These are phyloP conservation scores for Cotesia typhae DNA, from an alignment of 1,140 invertebrate genomes.

Conservation along the genomic window DNA sequence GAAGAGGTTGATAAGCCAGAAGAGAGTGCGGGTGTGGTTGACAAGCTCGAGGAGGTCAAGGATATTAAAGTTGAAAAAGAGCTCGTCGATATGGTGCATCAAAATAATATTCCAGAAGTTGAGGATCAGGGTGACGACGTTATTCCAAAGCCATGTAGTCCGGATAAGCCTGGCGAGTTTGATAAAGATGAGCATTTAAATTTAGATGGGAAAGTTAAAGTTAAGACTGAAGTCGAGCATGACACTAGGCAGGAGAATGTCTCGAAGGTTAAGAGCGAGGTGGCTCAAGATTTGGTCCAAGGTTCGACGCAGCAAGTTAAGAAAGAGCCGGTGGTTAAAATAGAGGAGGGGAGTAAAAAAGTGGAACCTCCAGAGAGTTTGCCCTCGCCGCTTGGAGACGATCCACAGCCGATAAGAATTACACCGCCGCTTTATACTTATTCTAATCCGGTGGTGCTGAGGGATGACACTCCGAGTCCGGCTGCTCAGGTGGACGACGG, in stretches of 20 bases:
- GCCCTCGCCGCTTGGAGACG: constrained; percentile 66
- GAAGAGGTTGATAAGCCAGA: background rate
- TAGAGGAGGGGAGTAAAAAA: background rate
- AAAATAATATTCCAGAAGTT: background rate
- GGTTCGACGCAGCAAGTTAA: constrained; percentile 42
- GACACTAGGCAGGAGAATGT: constrained; percentile 56
- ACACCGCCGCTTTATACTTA: constrained; percentile 80
- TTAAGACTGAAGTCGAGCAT: constrained; percentile 53
- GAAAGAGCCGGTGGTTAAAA: constrained; percentile 31
- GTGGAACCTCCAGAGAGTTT: constrained; percentile 42
- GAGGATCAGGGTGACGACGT: background rate
- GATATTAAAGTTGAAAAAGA: background rate
- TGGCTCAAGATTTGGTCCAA: too few relatives aligned
- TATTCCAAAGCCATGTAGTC: constrained; percentile 17
- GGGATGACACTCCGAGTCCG: constrained; percentile 68
- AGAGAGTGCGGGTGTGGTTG: background rate
- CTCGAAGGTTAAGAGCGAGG: background rate
- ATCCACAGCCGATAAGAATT: constrained; percentile 75
- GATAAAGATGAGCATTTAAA: constrained; percentile 35
- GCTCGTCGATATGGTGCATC: background rate
- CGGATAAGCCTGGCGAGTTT: background rate
- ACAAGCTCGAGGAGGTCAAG: background rate
- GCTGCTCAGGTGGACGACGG: constrained; percentile 59
- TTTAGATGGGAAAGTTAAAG: constrained; percentile 49
- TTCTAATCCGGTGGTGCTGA: constrained; percentile 72